Conservation (phyloP, 1,140 invertebrate species). For the Trichogramma pretiosum region DNA sequence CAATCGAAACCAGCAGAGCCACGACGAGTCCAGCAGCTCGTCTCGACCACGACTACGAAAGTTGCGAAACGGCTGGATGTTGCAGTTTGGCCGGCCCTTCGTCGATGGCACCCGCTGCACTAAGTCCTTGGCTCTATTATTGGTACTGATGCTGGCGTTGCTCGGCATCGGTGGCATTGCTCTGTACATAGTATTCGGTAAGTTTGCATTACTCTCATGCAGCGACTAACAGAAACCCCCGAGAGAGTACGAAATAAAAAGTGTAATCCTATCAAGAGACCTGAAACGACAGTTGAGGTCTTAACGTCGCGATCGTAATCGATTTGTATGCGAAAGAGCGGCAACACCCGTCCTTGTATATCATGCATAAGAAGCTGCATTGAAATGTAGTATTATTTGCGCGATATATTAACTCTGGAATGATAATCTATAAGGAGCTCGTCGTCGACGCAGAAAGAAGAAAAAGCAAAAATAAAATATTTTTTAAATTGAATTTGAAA, state of each 20-base stretch:
- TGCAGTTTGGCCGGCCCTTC: constrained; percentile 36
- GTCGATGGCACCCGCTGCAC: constrained; percentile 32
- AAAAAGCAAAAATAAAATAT: no score
- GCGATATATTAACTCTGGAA: no score
- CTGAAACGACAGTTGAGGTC: no score
- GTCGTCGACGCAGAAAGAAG: no score
- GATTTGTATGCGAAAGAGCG: constrained; percentile 11
- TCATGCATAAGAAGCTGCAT: no score
- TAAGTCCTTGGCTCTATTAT: constrained; percentile 31
- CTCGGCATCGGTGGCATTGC: constrained; percentile 37
- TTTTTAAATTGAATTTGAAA: no score
- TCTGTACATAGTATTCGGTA: constrained; percentile 40
- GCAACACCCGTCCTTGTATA: no score
- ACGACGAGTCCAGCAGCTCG: constrained; percentile 39
- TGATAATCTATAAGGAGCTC: no score
- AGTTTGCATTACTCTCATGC: constrained; percentile 14
- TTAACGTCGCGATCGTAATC: constrained; percentile 10
- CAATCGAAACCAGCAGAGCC: no score
- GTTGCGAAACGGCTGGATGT: constrained; percentile 38
- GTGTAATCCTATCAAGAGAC: constrained; percentile 12
- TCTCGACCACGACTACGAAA: constrained; percentile 37
- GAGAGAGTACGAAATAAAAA: no score
- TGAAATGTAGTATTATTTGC: no score
- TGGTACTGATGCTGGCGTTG: constrained; percentile 33
- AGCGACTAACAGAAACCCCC: no score